Evolutionary conservation across 2,888 invertebrate species (phyloP).

Genomic region (Pelosia muscerda): DNA sequence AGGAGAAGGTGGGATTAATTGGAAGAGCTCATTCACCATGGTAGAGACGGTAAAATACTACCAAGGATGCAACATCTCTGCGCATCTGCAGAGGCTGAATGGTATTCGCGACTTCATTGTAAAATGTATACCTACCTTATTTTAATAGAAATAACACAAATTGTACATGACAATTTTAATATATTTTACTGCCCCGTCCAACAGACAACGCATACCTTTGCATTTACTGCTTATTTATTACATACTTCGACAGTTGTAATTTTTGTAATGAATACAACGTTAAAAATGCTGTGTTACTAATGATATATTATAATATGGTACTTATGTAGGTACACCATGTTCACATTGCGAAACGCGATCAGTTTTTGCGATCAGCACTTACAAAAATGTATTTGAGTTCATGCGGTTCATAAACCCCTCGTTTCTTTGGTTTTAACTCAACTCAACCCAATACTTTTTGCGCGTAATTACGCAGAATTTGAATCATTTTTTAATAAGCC

Average conservation of each 20-base stretch:
- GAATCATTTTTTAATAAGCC: not conserved
- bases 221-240: not conserved
- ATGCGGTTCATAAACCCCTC: not conserved
- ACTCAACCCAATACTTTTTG: not conserved
- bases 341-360: not conserved
- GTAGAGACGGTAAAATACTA: too few species aligned
- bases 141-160: too few species aligned
- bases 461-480: not conserved
- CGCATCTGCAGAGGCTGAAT: too few species aligned
- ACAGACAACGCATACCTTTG: too few species aligned
- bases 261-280: not conserved
- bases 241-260: not conserved
- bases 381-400: not conserved
- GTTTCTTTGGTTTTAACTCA: not conserved
- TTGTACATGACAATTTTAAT: too few species aligned
- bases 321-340: not conserved
- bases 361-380: not conserved
- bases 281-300: not conserved
- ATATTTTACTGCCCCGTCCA: not conserved
- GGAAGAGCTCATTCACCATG: too few species aligned
- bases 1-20: too few species aligned
- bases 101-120: too few species aligned
- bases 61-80: too few species aligned
- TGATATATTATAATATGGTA: not conserved
- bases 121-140: too few species aligned